Evolutionary conservation across 64 coral and sea anemone species (phyloP), one percentile per base, ranked within the genome.

Genomic region (Pachyseris speciosa): DNA sequence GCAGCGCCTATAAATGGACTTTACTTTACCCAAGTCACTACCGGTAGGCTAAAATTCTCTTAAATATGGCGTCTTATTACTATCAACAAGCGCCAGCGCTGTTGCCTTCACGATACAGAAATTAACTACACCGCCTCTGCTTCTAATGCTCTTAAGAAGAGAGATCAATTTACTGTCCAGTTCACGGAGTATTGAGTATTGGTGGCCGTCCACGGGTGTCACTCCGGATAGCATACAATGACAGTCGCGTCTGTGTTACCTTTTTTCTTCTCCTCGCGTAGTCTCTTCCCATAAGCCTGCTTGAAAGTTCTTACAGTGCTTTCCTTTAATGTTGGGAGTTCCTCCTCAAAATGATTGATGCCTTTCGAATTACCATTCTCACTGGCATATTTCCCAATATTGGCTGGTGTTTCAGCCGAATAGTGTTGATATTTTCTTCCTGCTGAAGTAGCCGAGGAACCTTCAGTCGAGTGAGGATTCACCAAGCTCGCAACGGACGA

Each of bases 341-440:
- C 52, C 30, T 60, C 40, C 44, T 91, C 83, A 77, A 91, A 91
- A 72, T 83, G 75, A 80, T 70, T 81, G 26, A 80, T 90, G 41
- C 75, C 88, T 69, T 74, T 85, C 44, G 27, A 74, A 92, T 92
- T 84, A 25, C 90, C 80, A 74, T 75, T 83, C 49, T 83, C 88
- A 91, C 65, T 91, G 45, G 88, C 88, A 91, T 83, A 91, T 83
- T 91, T 91, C 33, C 87, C 72, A 34, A 89, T 89, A 38, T 89
- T 89, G 50, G 73, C 87, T 13, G 37, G 55, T 55, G 33, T 91
- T 83, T 91, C 89, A 41, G 89, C 61, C 43, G 66, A 91, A 30
- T 63, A 91, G 77, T 83, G 84, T 57, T 53, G 41, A 68, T 87
- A 59, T 61, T 88, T 81, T 71, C 44, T 66, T 70, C 59, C 60